These are phyloP conservation scores for Zosterops pallidus DNA, from an alignment of 2,113 vertebrate genomes.

Conservation along the genomic window DNA sequence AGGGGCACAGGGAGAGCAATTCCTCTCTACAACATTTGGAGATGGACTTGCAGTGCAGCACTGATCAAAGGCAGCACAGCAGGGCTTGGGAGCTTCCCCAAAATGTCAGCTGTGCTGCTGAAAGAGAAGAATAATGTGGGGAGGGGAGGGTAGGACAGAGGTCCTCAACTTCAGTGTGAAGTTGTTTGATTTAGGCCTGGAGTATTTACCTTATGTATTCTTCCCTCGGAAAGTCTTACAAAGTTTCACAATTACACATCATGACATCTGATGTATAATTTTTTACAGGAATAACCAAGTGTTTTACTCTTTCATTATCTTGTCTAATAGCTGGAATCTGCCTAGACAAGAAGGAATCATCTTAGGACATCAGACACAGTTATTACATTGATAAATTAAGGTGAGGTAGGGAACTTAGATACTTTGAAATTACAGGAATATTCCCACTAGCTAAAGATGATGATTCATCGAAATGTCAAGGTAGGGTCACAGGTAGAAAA, in stretches of 20 bases:
- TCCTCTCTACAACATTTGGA: not conserved
- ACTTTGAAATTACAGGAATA: slow-evolving; percentile 14
- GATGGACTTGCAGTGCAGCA: not conserved
- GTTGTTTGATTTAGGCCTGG: not conserved
- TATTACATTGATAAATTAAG: not conserved
- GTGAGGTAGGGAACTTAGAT: not conserved
- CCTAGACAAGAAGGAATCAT: slow-evolving; percentile 5
- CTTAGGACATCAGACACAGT: not conserved
- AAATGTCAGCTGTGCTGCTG: not conserved
- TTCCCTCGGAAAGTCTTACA: not conserved
- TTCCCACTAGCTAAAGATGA: not conserved
- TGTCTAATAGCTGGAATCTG: not conserved
- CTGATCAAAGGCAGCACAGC: slow-evolving; percentile 11
- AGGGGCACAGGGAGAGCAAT: not conserved
- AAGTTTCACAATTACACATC: not conserved
- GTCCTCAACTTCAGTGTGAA: not conserved
- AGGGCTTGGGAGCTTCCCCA: not conserved
- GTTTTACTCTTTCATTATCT: slow-evolving; percentile 19
- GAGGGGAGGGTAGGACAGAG: not conserved
- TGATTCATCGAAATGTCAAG: slow-evolving; percentile 6
- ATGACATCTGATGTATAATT: not conserved
- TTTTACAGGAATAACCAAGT: not conserved
- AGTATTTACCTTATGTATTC: not conserved
- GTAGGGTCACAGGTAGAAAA: not conserved
- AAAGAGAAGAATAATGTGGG: not conserved